A percentile compares a stretch with the other conserved stretches of the same genome.
Conservation (phyloP, 2,797 vertebrate genomes). For the Liparis tanakae region DNA sequence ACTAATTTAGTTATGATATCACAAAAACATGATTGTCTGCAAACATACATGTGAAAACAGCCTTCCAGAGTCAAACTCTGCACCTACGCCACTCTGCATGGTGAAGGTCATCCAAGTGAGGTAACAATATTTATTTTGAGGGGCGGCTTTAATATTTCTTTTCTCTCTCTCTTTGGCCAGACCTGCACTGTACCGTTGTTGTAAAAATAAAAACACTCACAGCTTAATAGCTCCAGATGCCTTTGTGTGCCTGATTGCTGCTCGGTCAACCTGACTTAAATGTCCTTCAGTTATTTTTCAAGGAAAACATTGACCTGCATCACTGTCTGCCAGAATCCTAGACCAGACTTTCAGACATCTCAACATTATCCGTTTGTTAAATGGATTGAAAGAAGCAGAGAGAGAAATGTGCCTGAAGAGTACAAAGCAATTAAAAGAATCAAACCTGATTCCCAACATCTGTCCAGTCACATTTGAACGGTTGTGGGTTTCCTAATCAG, state of each 20-base stretch:
- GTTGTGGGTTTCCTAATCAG: slow-evolving; percentile 94
- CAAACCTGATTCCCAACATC: slow-evolving; percentile 94
- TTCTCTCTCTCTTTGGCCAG: background rate
- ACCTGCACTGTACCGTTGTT: slow-evolving; percentile 17
- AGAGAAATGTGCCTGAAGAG: slow-evolving; percentile 67
- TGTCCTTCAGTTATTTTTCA: slow-evolving; percentile 36
- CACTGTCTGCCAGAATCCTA: slow-evolving; percentile 7
- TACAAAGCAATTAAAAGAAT: slow-evolving; percentile 99
- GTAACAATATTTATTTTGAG: slow-evolving; percentile 12
- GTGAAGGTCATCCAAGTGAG: background rate
- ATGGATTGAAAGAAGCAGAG: slow-evolving; percentile 53
- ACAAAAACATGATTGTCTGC: background rate
- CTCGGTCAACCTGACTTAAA: slow-evolving; percentile 51
- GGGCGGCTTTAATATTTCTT: background rate
- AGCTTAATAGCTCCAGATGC: slow-evolving; percentile 38
- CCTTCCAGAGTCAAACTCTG: too few relatives aligned
- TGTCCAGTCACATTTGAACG: slow-evolving; percentile 94
- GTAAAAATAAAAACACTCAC: slow-evolving; percentile 56
- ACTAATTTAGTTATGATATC: background rate
- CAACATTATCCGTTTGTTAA: slow-evolving; percentile 50
- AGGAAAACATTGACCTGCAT: slow-evolving; percentile 31
- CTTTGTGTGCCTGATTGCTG: slow-evolving; percentile 57
- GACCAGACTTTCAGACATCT: slow-evolving; percentile 16
- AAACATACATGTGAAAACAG: background rate
- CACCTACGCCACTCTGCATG: background rate